phyloP scores from a whole-genome alignment of 2,888 invertebrate genomes.

The Neelides folsomi region DNA sequence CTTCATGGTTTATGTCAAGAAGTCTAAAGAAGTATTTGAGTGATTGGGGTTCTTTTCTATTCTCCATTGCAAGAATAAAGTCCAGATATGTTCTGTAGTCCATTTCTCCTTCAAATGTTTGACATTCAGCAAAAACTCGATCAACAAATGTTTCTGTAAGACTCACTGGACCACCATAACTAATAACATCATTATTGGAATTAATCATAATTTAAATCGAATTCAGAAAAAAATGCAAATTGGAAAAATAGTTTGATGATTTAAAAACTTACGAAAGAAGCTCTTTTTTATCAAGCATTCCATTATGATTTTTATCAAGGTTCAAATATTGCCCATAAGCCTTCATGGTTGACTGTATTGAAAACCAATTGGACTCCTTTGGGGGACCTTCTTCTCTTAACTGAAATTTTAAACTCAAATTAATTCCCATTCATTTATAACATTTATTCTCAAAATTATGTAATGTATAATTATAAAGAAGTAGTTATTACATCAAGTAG shows the following conservation, averaged over 20 bases:
- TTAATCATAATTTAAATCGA: not conserved
- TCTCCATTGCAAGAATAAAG: slow-evolving; percentile 83
- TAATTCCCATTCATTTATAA: too few species aligned
- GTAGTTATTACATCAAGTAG: slow-evolving; percentile 54
- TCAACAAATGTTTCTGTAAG: slow-evolving; percentile 81
- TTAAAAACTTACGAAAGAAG: slow-evolving; percentile 52
- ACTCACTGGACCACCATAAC: slow-evolving; percentile 45
- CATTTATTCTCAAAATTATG: too few species aligned
- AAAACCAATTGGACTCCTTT: slow-evolving; percentile 84
- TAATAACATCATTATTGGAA: not conserved
- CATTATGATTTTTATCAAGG: slow-evolving; percentile 85
- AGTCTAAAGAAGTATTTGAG: slow-evolving; percentile 66
- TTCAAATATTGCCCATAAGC: slow-evolving; percentile 90
- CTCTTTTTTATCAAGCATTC: slow-evolving; percentile 85
- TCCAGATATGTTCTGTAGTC: slow-evolving; percentile 95
- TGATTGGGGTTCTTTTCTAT: slow-evolving; percentile 78
- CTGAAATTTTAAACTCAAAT: slow-evolving; percentile 37
- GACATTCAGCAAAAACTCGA: slow-evolving; percentile 84
- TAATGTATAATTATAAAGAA: not conserved
- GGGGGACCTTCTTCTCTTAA: slow-evolving; percentile 69
- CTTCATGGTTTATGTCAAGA: slow-evolving; percentile 73
- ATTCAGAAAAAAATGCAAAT: not conserved
- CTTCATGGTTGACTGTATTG: slow-evolving; percentile 70
- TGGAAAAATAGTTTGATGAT: not conserved
- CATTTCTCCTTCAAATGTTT: slow-evolving; percentile 89